A percentile compares a stretch with the other conserved stretches of the same genome.
These are phyloP conservation scores for Pyxicephalus adspersus DNA, from an alignment of 2,113 vertebrate genomes.

Conservation along the genomic window DNA sequence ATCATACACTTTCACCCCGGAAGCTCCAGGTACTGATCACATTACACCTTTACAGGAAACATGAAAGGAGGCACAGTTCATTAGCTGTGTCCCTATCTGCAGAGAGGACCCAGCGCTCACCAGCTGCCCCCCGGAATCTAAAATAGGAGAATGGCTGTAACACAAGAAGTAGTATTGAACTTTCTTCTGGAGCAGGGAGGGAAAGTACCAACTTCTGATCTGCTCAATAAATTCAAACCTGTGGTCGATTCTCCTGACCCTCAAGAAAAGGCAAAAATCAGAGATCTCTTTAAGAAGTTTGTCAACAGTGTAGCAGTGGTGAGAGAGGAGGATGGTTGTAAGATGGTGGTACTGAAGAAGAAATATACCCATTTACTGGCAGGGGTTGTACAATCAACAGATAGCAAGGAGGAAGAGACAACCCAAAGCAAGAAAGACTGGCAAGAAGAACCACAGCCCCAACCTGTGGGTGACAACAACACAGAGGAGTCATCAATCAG, in stretches of 20 bases:
- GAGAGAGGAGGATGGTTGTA: conserved; percentile 76
- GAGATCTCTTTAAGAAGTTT: conserved; percentile 79
- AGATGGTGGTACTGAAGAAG: conserved; percentile 78
- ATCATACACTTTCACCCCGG: conserved; percentile 44
- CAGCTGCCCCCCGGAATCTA: not conserved
- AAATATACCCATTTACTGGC: conserved; percentile 59
- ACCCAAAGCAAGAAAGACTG: not conserved
- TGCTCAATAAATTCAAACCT: conserved; percentile 76
- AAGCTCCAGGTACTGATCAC: conserved; percentile 46
- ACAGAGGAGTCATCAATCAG: not conserved
- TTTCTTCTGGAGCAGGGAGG: conserved; percentile 77
- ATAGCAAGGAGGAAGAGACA: not conserved
- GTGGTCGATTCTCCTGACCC: conserved; percentile 72
- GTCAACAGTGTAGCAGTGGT: conserved; percentile 83
- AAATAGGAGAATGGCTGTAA: conserved; percentile 69
- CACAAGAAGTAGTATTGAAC: conserved; percentile 75
- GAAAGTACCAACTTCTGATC: conserved; percentile 71
- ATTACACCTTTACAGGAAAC: not conserved
- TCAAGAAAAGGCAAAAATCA: conserved; percentile 69
- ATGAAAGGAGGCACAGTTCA: not conserved
- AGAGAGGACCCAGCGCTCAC: not conserved
- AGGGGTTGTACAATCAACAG: conserved; percentile 39
- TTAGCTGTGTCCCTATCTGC: not conserved
- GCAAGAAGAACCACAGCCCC: not conserved
- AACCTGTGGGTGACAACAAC: not conserved